These are phyloP conservation scores for Myocastor coypus DNA, from an alignment of 2,113 vertebrate genomes.

Conservation along the genomic window DNA sequence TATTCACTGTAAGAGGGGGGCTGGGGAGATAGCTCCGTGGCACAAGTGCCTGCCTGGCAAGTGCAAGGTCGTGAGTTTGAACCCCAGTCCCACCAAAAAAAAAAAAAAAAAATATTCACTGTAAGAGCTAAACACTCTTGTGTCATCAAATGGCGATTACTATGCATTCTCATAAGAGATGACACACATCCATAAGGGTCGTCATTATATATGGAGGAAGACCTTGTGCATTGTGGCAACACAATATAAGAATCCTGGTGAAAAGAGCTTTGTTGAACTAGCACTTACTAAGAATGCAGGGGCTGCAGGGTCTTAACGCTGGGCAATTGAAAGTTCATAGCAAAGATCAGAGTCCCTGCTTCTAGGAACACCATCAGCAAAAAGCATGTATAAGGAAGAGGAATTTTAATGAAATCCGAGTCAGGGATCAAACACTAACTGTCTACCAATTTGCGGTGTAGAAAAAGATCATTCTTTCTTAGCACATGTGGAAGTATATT, in stretches of 20 bases:
- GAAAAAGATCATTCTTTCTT: not conserved
- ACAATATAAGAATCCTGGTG: not conserved
- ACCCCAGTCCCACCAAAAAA: no score
- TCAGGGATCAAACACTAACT: conserved; percentile 28
- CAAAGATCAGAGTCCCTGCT: not conserved
- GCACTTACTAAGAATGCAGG: not conserved
- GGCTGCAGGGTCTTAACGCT: not conserved
- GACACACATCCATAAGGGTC: conserved; percentile 30
- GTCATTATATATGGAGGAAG: conserved; percentile 33
- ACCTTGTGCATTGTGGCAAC: not conserved
- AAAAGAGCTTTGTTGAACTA: not conserved
- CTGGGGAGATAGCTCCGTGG: no score
- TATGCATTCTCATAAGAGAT: conserved; percentile 63
- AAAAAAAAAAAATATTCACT: conserved; percentile 40
- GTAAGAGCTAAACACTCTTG: conserved; percentile 49
- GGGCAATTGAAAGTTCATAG: not conserved
- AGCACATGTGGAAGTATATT: not conserved
- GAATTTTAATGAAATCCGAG: conserved; percentile 6
- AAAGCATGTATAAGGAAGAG: conserved; percentile 20
- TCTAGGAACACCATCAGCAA: conserved; percentile 29
- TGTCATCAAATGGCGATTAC: conserved; percentile 56
- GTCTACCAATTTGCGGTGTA: not conserved
- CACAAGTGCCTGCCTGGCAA: no score
- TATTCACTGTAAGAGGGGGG: conserved; percentile 28
- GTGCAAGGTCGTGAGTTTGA: no score